Percentiles rank a stretch among this genome's conserved stretches.
Conservation (phyloP, 2,797 vertebrate genomes). For the Tenualosa thibaudeaui region DNA sequence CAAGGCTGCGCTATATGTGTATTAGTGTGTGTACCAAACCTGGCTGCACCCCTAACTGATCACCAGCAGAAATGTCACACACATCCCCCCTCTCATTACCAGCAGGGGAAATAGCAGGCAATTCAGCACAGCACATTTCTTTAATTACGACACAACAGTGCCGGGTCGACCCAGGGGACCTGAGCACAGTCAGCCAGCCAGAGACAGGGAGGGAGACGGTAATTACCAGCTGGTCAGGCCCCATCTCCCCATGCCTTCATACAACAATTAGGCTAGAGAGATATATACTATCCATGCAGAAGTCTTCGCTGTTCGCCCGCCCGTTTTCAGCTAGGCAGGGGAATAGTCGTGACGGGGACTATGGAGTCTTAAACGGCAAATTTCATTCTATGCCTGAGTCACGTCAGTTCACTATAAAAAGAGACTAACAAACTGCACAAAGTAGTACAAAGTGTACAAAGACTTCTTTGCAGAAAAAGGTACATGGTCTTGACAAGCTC, state of each 20-base stretch:
- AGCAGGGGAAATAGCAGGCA: neutral
- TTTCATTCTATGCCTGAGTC: neutral
- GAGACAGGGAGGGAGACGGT: neutral
- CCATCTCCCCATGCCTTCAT: neutral
- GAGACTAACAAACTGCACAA: neutral
- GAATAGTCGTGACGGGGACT: neutral
- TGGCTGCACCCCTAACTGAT: neutral
- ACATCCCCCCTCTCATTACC: neutral
- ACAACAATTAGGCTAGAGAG: neutral
- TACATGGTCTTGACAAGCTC: no score
- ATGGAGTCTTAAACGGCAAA: neutral
- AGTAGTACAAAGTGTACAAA: neutral
- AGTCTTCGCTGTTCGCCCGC: neutral
- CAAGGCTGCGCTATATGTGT: neutral
- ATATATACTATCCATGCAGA: neutral
- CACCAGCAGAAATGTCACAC: neutral
- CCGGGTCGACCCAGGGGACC: neutral
- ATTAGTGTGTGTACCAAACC: neutral
- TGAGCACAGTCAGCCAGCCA: neutral
- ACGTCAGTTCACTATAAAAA: neutral
- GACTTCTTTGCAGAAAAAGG: no score
- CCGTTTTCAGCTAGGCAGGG: neutral
- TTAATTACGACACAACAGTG: conserved; percentile 23
- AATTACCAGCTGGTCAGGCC: neutral
- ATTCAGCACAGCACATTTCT: neutral